These are phyloP conservation scores for Caenorhabditis afra DNA, from an alignment of 2,888 invertebrate species.

Conservation along the genomic window DNA sequence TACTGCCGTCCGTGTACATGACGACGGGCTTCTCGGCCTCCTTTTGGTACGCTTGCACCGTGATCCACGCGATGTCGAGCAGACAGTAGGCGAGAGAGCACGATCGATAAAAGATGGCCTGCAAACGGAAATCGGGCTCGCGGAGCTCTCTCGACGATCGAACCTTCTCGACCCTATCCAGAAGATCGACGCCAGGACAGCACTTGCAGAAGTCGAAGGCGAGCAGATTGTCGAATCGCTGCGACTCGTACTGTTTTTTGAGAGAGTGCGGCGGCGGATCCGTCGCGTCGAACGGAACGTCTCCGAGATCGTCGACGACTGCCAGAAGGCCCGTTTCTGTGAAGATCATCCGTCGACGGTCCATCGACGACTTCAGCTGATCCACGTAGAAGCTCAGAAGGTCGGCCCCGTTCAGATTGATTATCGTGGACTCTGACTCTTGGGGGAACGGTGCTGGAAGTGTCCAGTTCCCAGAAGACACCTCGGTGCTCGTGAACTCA, in stretches of 20 bases:
- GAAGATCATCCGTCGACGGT: constrained; percentile 68
- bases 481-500: too few species aligned
- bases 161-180: constrained; percentile 48
- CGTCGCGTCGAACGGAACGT: constrained; percentile 55
- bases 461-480: too few species aligned
- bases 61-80: constrained; percentile 68
- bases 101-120: constrained; percentile 55
- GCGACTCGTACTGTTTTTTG: constrained; percentile 59
- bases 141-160: too few species aligned
- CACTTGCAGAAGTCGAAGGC: constrained; percentile 65
- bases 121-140: too few species aligned
- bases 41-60: constrained; percentile 45
- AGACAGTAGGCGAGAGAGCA: constrained; percentile 59
- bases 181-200: constrained; percentile 63
- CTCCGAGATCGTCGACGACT: constrained; percentile 42
- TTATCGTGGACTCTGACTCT: constrained; percentile 16
- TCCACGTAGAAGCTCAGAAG: constrained; percentile 60
- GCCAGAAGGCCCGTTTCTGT: constrained; percentile 56
- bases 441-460: constrained; percentile 26
- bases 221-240: constrained; percentile 66
- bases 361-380: constrained; percentile 63
- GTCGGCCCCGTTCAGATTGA: constrained; percentile 53
- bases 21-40: constrained; percentile 37
- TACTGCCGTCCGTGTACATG: constrained; percentile 65
- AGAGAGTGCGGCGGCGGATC: constrained; percentile 59